A percentile compares a stretch with the other conserved stretches of the same genome.
Conservation (phyloP, 2,888 invertebrate species). For the Andrena bicolor region DNA sequence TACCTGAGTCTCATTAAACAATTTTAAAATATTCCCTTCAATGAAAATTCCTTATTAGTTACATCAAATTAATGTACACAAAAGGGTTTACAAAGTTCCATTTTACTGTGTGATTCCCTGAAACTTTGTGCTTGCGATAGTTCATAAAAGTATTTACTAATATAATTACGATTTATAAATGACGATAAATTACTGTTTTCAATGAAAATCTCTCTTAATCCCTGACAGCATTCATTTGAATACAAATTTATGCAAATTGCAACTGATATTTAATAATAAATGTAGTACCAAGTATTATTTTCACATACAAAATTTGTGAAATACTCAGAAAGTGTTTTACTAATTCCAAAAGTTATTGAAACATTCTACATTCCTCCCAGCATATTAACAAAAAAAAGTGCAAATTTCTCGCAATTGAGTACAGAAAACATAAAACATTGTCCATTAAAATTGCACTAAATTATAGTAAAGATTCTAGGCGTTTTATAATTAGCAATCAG, state of each 20-base stretch:
- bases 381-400: background rate
- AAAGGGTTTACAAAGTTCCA: background rate
- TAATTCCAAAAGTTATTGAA: background rate
- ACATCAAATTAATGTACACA: background rate
- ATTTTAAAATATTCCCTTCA: background rate
- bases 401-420: background rate
- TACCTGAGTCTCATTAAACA: background rate
- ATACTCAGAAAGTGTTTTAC: background rate
- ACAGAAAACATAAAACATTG: background rate
- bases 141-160: background rate
- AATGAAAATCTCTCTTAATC: background rate
- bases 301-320: background rate
- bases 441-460: background rate
- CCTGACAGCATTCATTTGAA: background rate
- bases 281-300: background rate
- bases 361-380: background rate
- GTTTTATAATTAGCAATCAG: background rate
- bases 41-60: background rate
- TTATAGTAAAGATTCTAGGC: background rate
- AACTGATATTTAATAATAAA: background rate
- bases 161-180: background rate
- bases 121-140: background rate
- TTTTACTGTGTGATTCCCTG: background rate
- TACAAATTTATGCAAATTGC: conserved; percentile 5
- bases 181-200: background rate